Evolutionary conservation across 2,888 invertebrate genomes (phyloP).

Genomic region (Arctia plantaginis): DNA sequence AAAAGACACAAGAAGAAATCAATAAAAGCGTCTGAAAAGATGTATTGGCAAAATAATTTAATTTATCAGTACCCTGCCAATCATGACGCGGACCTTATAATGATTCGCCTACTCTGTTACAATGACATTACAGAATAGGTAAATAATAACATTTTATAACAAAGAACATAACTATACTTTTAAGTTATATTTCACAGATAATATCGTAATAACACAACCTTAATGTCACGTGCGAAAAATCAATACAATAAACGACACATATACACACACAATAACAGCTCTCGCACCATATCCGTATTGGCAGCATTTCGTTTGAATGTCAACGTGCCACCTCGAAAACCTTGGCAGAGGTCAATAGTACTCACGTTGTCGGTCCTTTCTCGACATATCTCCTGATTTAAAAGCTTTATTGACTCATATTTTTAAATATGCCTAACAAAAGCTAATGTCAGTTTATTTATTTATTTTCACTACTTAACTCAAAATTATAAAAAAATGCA

Average conservation of each 20-base stretch:
- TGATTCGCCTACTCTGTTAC: not conserved
- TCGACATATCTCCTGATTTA: conserved; percentile 45
- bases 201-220: not conserved
- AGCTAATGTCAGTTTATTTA: not conserved
- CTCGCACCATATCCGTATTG: conserved; percentile 66
- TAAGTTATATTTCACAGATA: not conserved
- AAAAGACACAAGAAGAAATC: too few species aligned
- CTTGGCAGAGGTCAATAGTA: conserved; percentile 72
- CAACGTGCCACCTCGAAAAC: conserved; percentile 61
- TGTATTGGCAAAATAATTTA: too few species aligned
- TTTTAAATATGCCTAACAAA: not conserved
- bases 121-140: too few species aligned
- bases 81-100: too few species aligned
- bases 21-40: too few species aligned
- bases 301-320: conserved; percentile 65
- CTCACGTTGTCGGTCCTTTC: conserved; percentile 53
- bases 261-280: conserved; percentile 35
- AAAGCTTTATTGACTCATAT: conserved; percentile 14
- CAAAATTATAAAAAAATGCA: not conserved
- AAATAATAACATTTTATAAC: too few species aligned
- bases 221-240: not conserved
- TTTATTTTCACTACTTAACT: not conserved
- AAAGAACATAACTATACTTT: not conserved
- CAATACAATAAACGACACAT: not conserved
- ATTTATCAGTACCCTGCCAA: not conserved